Conservation (phyloP, 1,140 invertebrate genomes). For the Drosophila equinoxialis region DNA sequence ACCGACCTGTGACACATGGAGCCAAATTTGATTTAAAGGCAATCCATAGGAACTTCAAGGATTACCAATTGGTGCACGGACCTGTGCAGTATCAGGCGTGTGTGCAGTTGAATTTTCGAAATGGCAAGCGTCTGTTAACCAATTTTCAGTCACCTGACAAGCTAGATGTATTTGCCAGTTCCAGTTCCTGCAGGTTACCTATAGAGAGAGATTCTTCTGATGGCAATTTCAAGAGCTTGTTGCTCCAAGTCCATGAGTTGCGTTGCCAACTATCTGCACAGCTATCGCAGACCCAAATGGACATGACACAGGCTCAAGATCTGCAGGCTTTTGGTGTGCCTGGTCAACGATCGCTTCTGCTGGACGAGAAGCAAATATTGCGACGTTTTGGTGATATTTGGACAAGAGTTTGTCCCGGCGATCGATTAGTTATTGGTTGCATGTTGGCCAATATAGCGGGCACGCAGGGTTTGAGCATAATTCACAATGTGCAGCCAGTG, state of each 20-base stretch:
- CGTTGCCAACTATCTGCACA: constrained; percentile 44
- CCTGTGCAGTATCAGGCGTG: constrained; percentile 54
- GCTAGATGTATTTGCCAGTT: not conserved
- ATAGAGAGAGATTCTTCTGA: not conserved
- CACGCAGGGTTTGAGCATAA: constrained; percentile 26
- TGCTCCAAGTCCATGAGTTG: constrained; percentile 45
- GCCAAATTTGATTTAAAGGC: constrained; percentile 45
- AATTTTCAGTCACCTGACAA: constrained; percentile 44
- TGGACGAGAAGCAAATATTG: constrained; percentile 65
- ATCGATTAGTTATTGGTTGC: constrained; percentile 42
- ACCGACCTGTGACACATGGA: constrained; percentile 35
- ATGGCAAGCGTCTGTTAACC: constrained; percentile 45
- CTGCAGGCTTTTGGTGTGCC: constrained; percentile 44
- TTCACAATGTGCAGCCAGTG: constrained; percentile 45
- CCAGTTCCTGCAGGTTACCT: not conserved
- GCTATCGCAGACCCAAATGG: constrained; percentile 50
- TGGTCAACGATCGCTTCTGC: constrained; percentile 45
- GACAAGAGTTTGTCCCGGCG: constrained; percentile 55
- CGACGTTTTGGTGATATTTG: constrained; percentile 61
- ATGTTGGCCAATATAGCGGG: constrained; percentile 50
- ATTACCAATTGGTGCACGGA: constrained; percentile 39
- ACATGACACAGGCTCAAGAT: constrained; percentile 39
- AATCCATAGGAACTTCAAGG: constrained; percentile 31
- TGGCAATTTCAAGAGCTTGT: constrained; percentile 36
- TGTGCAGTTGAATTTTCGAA: constrained; percentile 51